Evolutionary conservation across 2,113 vertebrate species (phyloP), one percentile per base, ranked within the genome.

Genomic region (Asarcornis scutulata): DNA sequence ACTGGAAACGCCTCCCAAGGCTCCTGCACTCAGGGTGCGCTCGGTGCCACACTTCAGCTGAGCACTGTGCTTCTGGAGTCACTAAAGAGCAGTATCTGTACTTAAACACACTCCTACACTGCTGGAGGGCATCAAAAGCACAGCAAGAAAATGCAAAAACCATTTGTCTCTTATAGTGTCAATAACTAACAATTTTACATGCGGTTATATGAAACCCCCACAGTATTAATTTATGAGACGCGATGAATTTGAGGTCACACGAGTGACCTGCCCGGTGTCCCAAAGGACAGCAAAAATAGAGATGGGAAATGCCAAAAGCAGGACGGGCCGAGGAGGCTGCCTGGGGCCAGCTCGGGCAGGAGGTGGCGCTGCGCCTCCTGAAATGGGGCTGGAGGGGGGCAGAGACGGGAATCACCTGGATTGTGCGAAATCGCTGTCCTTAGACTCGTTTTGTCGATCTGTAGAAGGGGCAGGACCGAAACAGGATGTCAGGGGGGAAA

Each of bases 241-340:
- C 48, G 48, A 0, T 2, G 25, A 27, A 58, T 12, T 0, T 1
- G 27, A 23, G 46, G n/a, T 48, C 3, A 0, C 0, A 22, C 0
- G 40, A 5, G 11, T 3, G 32, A 46, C 10, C 31, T 1, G 2
- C 25, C 12, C 7, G 9, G 9, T 8, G 32, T 1, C 38, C 0
- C 22, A 1, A 6, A 11, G 6, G 3, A 27, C 0, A 32, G 32
- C 44, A 17, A 23, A 0, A 0, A 40, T 7, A 11, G 15, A 0
- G 4, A 2, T 0, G 0, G 0, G 56, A 78, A 0, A 3, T 1
- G 5, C 0, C 2, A 4, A 6, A 11, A 7, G 23, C 8, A 10
- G 21, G 21, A 50, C 48, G 48, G 20, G 48, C 9, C 48, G 21
- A 22, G 48, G 48, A 13, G 48, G 48, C 48, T 50, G 48, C 21